Conservation (phyloP, 2,797 vertebrate genomes). For the Rachycentron canadum region DNA sequence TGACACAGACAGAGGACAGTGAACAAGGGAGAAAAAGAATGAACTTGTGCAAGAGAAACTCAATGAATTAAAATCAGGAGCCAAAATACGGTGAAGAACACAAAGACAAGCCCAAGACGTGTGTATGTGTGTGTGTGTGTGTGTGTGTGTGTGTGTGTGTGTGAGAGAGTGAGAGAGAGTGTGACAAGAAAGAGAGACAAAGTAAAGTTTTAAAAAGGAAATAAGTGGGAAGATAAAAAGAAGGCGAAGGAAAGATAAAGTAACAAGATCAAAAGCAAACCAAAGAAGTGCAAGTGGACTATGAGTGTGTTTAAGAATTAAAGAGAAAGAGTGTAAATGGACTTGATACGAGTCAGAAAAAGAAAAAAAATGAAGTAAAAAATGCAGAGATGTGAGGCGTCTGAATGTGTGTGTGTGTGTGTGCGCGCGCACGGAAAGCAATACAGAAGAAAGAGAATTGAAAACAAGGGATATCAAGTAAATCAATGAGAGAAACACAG, state of each 20-base stretch:
- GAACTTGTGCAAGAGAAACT: constrained; percentile 34
- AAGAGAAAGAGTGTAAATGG: constrained; percentile 27
- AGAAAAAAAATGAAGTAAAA: neutral
- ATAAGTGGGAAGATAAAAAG: neutral
- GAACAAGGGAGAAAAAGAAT: constrained; percentile 33
- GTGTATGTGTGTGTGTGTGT: constrained; percentile 6
- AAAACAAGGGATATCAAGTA: constrained; percentile 28
- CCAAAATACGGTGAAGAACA: constrained; percentile 24
- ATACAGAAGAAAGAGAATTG: constrained; percentile 31
- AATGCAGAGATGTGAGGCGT: neutral
- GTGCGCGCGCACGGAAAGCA: constrained; percentile 7
- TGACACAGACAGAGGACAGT: constrained; percentile 43
- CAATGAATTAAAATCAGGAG: constrained; percentile 45
- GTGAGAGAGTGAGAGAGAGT: no score
- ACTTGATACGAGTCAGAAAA: neutral
- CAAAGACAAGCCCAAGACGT: constrained; percentile 27
- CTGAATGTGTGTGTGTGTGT: constrained; percentile 5
- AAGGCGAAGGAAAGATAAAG: constrained; percentile 10
- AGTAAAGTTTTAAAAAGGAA: neutral
- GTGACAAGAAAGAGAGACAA: neutral
- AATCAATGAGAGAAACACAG: constrained; percentile 43
- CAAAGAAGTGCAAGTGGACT: constrained; percentile 15
- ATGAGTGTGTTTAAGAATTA: constrained; percentile 34
- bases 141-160: neutral
- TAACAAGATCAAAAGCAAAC: constrained; percentile 33